Evolutionary conservation across 2,797 vertebrate species (phyloP).

Genomic region (Enteromius treurensis): DNA sequence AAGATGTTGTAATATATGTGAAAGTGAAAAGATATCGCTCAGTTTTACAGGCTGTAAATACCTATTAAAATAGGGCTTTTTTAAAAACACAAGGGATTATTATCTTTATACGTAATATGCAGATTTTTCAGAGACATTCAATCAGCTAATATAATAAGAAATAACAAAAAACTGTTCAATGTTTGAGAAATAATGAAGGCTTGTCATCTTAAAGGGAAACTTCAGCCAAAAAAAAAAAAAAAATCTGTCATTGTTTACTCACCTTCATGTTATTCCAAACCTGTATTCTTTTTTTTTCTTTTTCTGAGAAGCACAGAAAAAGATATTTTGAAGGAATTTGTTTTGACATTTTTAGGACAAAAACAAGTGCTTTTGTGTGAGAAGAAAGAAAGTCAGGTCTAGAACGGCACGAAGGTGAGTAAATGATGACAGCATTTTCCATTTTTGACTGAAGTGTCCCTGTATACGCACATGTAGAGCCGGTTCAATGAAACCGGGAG

Average conservation of each 20-base stretch:
- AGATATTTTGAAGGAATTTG: neutral
- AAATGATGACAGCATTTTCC: neutral
- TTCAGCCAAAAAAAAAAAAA: neutral
- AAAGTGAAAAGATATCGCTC: slow-evolving; percentile 87
- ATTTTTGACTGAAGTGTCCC: neutral
- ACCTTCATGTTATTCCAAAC: neutral
- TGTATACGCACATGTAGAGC: slow-evolving; percentile 21
- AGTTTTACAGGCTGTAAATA: slow-evolving; percentile 92
- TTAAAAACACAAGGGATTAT: slow-evolving; percentile 81
- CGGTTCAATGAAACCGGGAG: neutral
- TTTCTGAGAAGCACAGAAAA: neutral
- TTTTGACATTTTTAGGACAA: neutral
- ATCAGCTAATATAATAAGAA: slow-evolving; percentile 79
- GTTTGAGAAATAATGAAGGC: slow-evolving; percentile 62
- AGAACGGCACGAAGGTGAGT: neutral
- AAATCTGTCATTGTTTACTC: neutral
- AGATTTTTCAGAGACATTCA: slow-evolving; percentile 84
- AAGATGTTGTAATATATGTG: slow-evolving; percentile 90
- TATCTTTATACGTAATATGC: slow-evolving; percentile 79
- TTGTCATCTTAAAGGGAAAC: slow-evolving; percentile 38
- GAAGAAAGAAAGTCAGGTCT: neutral
- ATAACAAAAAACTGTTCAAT: slow-evolving; percentile 67
- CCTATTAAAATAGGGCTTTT: slow-evolving; percentile 83
- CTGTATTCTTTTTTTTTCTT: neutral
- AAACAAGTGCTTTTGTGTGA: neutral